Evolutionary conservation across 2,888 invertebrate genomes (phyloP), one percentile per base, ranked within the genome.

Genomic region (Tinea pellionella): DNA sequence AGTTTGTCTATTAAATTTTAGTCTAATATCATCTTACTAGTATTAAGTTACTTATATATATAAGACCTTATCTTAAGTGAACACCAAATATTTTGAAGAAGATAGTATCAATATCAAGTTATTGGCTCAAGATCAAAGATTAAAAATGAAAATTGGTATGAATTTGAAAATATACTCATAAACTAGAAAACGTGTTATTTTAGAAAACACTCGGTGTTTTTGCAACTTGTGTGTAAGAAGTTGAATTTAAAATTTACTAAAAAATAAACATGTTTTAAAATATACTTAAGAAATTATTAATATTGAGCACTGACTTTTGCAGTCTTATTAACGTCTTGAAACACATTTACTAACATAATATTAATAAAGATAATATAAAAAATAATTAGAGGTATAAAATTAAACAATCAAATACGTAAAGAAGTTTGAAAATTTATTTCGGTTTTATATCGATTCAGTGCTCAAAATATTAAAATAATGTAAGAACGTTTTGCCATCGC

Each of bases 271-370:
- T 6, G 16, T 53, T 53, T 51, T 53, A 19, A 18, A 19, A 53
- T 16, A 53, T 24, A 24, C 53, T 75, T 78, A 80, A 78, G 69
- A 73, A 78, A 80, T 77, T 76, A 78, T 47, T 18, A 18, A 18
- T 72, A 80, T 85, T 85, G 85, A 85, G 85, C 85, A 85, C 82
- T 77, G 77, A 74, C 32, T 57, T 24, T 57, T 32, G 16, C 30
- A 30, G 57, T 57, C 57, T 57, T 57, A 29, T 57, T 24, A 29
- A 19, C 13, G 19, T 19, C 29, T 6, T 57, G n/a, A 57, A 18
- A 57, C 32, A 57, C 57, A 57, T 11, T 57, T 29, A 32, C 57
- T 57, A 47, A 16, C 9, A 15, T 37, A 47, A 16, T 47, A 47
- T 13, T 2, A 7, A 47, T 47, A 47, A 47, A 16, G 13, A 47